Evolutionary conservation across 2,113 vertebrate species (phyloP), one percentile per base, ranked within the genome.

Genomic region (Platycercus adscitus): DNA sequence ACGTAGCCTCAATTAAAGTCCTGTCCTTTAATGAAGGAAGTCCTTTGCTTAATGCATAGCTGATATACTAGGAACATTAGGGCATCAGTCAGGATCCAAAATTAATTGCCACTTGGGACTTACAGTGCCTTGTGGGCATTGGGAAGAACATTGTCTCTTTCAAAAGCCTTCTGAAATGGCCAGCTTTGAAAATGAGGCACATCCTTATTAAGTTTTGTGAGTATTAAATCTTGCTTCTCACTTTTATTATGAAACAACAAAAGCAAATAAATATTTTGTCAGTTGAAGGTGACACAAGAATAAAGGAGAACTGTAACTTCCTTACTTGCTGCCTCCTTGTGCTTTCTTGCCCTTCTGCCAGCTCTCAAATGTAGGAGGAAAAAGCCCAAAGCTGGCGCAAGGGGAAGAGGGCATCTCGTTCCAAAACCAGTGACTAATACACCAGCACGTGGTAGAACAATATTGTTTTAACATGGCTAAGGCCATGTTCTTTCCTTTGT

Each of bases 1-100:
- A 93, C 96, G 90, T 84, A 92, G 80, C 60, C 52, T 86, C 89
- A 95, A 84, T 95, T 95, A 96, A 92, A 87, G 78, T 84, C 56
- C 21, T 87, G 91, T 78, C 94, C 91, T 97, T 95, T 86, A 82
- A 58, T 84, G 80, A 93, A 85, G 46, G 69, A 95, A 95, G 81
- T 93, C 55, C 83, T 95, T 84, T 86, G 43, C 77, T 86, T 86
- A 81, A 52, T 89, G 50, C 1, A 3, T 72, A 75, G 86, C n/a
- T 68, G 65, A 75, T 91, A 64, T 8, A 44, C 69, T 71, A 69
- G 52, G 83, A 91, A 81, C 49, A 52, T 84, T 26, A 79, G 89
- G 65, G 47, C 65, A 91, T 87, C n/a, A 11, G 56, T 95, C 80
- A 93, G 65, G 56, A 89, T 93, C 93, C 94, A 93, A 95, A 97